phyloP scores from a whole-genome alignment of 2,113 vertebrate species.

The Dasyurus viverrinus region DNA sequence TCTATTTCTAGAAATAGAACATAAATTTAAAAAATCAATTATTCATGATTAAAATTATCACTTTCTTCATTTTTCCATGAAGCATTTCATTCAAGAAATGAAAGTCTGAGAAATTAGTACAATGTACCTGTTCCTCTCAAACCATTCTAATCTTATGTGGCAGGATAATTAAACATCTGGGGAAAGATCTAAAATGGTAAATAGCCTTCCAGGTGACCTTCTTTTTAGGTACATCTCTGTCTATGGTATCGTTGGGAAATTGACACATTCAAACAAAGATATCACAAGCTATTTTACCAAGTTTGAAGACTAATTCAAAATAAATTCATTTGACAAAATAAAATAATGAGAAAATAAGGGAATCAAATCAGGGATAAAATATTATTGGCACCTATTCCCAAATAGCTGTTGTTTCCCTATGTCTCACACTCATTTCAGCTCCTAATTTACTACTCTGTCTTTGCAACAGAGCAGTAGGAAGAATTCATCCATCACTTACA shows the following conservation, averaged over 20 bases:
- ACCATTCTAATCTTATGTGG: constrained; percentile 36
- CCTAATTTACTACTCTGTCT: neutral
- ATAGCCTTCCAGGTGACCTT: neutral
- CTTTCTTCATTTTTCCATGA: constrained; percentile 38
- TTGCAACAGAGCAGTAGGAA: neutral
- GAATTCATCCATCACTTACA: neutral
- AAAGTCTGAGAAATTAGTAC: constrained; percentile 21
- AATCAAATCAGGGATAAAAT: neutral
- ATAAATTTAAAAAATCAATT: constrained; percentile 49
- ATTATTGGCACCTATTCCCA: neutral
- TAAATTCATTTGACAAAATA: neutral
- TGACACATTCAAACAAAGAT: neutral
- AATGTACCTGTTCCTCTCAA: neutral
- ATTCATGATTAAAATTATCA: constrained; percentile 52
- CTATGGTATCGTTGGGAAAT: neutral
- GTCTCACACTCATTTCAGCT: neutral
- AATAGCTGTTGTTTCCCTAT: neutral
- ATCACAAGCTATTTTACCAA: neutral
- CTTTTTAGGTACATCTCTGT: neutral
- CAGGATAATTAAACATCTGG: constrained; percentile 25
- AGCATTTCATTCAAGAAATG: neutral
- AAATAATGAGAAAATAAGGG: neutral
- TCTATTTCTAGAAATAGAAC: constrained; percentile 53
- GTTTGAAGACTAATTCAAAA: neutral
- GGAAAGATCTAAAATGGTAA: constrained; percentile 24